phyloP scores from a whole-genome alignment of 2,888 invertebrate species.

The Lepidochrysops patricia region DNA sequence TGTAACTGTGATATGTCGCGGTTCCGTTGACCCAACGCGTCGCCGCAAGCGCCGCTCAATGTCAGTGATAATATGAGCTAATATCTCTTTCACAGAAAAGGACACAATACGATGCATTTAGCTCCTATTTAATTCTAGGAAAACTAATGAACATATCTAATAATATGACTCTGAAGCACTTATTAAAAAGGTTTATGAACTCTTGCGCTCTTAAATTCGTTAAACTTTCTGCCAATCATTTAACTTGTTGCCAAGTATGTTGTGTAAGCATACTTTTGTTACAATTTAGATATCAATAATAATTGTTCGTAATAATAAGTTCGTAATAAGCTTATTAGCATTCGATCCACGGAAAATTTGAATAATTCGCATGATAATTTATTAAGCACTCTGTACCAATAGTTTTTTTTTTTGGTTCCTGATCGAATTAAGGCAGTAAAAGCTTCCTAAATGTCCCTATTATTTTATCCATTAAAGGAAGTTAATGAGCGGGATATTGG shows the following conservation, averaged over 20 bases:
- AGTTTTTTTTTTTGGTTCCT: not conserved
- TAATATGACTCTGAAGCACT: too few relatives aligned
- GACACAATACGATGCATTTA: not conserved
- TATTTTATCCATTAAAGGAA: not conserved
- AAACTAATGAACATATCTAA: too few relatives aligned
- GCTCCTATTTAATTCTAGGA: not conserved
- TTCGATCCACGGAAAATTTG: not conserved
- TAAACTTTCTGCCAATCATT: too few relatives aligned
- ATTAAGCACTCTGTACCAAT: too few relatives aligned
- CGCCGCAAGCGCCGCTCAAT: not conserved
- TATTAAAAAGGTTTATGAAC: not conserved
- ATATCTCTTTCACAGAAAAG: not conserved
- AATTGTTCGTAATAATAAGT: too few relatives aligned
- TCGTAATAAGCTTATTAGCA: too few relatives aligned
- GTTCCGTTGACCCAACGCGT: not conserved
- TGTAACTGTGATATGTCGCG: slow-evolving; percentile 1
- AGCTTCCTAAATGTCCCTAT: not conserved
- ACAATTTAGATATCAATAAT: too few relatives aligned
- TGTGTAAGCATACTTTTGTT: too few relatives aligned
- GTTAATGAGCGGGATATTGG: not conserved
- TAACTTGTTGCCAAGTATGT: too few relatives aligned
- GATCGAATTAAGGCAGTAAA: not conserved
- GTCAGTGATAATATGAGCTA: not conserved
- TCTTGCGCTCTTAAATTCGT: too few relatives aligned
- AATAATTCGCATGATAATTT: not conserved